A percentile compares a stretch with the other conserved stretches of the same genome.
These are phyloP conservation scores for Rattus norvegicus DNA, from an alignment of 2,113 vertebrate genomes.

Conservation along the genomic window GRCr8 NC_086024.1:51315501-51316000, in stretches of 20 bases:
- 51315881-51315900: not conserved
- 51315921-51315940: not conserved
- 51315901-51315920: not conserved
- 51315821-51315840: not conserved
- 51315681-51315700: not conserved
- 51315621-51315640: not conserved
- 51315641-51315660: not conserved
- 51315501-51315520: not conserved
- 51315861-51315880: not conserved
- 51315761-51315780: not conserved
- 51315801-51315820: not conserved
- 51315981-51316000: not conserved
- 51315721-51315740: not conserved
- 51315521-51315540: not conserved
- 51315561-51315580: not conserved
- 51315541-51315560: too few relatives aligned
- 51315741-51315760: not conserved
- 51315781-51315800: not conserved
- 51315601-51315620: not conserved
- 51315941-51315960: not conserved
- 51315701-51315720: not conserved
- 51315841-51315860: too few relatives aligned
- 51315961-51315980: not conserved
- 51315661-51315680: not conserved
- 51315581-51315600: too few relatives aligned